Percentiles rank a stretch among this genome's conserved stretches.
phyloP scores from a whole-genome alignment of 2,888 invertebrate species.

The Gisinianus flammeolus region DNA sequence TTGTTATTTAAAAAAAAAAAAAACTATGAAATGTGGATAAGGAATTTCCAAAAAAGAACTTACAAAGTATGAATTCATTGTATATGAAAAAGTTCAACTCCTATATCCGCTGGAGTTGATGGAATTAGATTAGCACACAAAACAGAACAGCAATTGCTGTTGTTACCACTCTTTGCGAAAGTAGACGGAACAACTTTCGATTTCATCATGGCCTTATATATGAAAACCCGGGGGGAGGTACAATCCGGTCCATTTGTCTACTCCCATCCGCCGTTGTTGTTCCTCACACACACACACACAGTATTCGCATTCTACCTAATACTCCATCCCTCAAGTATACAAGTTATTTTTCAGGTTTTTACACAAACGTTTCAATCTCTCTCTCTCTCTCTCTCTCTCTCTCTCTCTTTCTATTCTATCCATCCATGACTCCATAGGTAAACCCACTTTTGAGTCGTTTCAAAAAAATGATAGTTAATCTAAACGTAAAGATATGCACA shows the following conservation, averaged over 20 bases:
- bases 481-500: neutral
- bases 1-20: neutral
- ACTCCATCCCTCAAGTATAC: neutral
- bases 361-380: neutral
- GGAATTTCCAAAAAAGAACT: conserved; percentile 28
- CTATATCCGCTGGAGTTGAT: conserved; percentile 33
- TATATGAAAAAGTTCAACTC: conserved; percentile 27
- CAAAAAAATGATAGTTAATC: neutral
- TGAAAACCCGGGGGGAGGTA: conserved; percentile 45
- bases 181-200: conserved; percentile 58
- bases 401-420: too few species aligned
- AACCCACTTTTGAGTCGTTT: neutral
- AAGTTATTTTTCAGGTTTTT: conserved; percentile 32
- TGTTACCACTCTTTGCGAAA: conserved; percentile 45
- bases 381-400: too few species aligned
- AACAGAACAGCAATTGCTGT: conserved; percentile 31
- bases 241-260: conserved; percentile 19
- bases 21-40: too few species aligned
- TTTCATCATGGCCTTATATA: conserved; percentile 57
- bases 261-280: neutral
- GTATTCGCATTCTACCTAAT: neutral
- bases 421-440: neutral
- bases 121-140: conserved; percentile 10
- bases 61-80: conserved; percentile 42
- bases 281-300: neutral